Base-by-base conservation (phyloP, 2,797 vertebrate species). In the Pangasius djambal region DNA sequence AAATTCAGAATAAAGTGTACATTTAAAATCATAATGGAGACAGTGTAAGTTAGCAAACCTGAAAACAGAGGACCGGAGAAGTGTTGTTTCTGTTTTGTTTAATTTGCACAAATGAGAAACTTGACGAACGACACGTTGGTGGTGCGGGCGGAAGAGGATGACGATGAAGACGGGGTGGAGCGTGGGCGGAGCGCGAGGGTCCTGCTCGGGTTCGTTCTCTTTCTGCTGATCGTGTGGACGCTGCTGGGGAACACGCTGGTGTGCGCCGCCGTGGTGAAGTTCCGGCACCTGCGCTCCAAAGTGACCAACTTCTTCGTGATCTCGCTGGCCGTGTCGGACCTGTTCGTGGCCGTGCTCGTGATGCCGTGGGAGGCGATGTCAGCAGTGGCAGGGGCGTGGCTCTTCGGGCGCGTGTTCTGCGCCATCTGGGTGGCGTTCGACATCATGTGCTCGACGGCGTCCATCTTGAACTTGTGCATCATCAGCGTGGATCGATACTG, bases 361-460 rank as follows among this genome's bases (percentile, higher is more conserved):
- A 97, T 97, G 97, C 96, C 96, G 4, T 97, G 96, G 97, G 95
- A 96, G 89, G 97, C 96, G 0, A 94, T 95, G 67, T 93, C 94
- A 0, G 94, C 96, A 89, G 96, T 96, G 65, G 92, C 91, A 0
- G 96, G 96, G 0, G 95, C 94, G 25, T 97, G 96, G 97, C 94
- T 96, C 7, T 97, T 97, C 0, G 97, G 97, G 0, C 88, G 93
- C 0, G 84, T 72, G 6, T 97, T 97, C 61, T 97, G 97, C 1
- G 96, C 95, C 6, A 86, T 96, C 25, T 97, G 97, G 97, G 96
- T 97, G 83, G 96, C 97, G 40, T 97, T 97, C 6, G 97, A 97
- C 93, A 97, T 97, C 90, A 96, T 95, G 96, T 97, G 96, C 91
- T 97, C 96, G 91, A 97, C 97, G 0, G 96, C 97, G 1, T 97